Conservation (phyloP, 2,888 invertebrate species). For the Platerodrilus igneus region DNA sequence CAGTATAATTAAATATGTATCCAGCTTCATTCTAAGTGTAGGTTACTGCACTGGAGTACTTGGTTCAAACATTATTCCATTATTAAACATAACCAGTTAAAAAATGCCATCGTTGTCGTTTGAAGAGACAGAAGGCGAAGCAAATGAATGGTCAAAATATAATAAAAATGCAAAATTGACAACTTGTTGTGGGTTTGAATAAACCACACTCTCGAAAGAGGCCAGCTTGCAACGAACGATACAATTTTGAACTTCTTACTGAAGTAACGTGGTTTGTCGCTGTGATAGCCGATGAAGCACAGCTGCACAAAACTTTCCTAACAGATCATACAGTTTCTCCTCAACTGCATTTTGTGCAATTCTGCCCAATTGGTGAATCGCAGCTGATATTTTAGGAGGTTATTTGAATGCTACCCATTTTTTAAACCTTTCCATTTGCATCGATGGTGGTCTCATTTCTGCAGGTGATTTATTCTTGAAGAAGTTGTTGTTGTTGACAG, state of each 20-base stretch:
- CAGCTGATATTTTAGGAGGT: conserved; percentile 17
- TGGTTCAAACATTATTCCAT: too few species aligned
- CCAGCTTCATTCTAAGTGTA: too few species aligned
- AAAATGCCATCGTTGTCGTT: conserved; percentile 9
- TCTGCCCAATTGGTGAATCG: conserved; percentile 23
- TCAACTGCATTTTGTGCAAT: conserved; percentile 14
- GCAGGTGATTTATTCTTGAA: conserved; percentile 9
- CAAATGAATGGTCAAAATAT: background rate
- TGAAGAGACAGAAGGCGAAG: background rate
- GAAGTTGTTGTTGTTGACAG: conserved; percentile 11
- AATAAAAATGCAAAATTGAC: background rate
- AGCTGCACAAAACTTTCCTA: conserved; percentile 28
- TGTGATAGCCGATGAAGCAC: conserved; percentile 23
- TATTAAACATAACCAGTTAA: conserved; percentile 1
- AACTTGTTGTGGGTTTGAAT: too few species aligned
- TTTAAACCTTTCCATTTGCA: too few species aligned
- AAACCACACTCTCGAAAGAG: conserved; percentile 5
- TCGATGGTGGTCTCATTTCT: too few species aligned
- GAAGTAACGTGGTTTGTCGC: conserved; percentile 27
- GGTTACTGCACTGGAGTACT: too few species aligned
- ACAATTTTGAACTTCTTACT: conserved; percentile 29
- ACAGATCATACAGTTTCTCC: conserved; percentile 27
- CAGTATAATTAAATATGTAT: too few species aligned
- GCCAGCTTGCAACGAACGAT: conserved; percentile 11
- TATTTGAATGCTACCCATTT: conserved; percentile 15